Evolutionary conservation across 2,888 invertebrate genomes (phyloP).

Genomic region (Coelopa pilipes): DNA sequence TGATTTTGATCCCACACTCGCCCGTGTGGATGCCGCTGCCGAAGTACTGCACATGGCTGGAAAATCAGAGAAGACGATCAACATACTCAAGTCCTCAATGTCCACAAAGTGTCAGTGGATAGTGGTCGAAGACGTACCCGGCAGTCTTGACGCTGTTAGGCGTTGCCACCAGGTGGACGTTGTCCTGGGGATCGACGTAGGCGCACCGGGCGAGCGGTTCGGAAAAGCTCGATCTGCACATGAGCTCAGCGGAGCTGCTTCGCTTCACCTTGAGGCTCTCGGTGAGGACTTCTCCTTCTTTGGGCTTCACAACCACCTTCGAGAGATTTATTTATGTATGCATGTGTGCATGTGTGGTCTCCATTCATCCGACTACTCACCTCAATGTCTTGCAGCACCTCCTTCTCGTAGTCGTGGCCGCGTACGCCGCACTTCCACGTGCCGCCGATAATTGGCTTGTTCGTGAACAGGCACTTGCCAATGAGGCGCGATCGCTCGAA

Average conservation of each 20-base stretch:
- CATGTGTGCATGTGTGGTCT: neutral
- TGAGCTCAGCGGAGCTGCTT: constrained; percentile 46
- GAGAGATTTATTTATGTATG: constrained; percentile 3
- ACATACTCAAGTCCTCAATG: neutral
- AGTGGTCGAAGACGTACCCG: too few species aligned
- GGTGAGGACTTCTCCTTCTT: constrained; percentile 48
- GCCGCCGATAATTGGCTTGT: constrained; percentile 49
- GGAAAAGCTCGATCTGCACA: constrained; percentile 50
- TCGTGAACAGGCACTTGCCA: constrained; percentile 51
- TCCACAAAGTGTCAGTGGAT: too few species aligned
- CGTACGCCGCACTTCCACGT: constrained; percentile 53
- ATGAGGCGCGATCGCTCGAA: constrained; percentile 49
- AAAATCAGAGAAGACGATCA: constrained; percentile 19
- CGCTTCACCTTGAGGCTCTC: constrained; percentile 40
- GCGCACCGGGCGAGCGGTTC: constrained; percentile 52
- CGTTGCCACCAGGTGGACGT: constrained; percentile 50
- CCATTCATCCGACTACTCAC: constrained; percentile 37
- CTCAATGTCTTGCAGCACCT: constrained; percentile 51
- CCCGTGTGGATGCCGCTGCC: constrained; percentile 51
- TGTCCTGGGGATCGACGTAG: constrained; percentile 49
- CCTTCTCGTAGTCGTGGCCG: constrained; percentile 51
- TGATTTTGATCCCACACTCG: constrained; percentile 51
- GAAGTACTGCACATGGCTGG: constrained; percentile 51
- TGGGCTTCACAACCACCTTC: constrained; percentile 49
- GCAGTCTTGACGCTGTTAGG: constrained; percentile 45